A percentile compares a stretch with the other conserved stretches of the same genome.
phyloP scores from a whole-genome alignment of 2,888 invertebrate genomes.

The Pardosa pseudoannulata region DNA sequence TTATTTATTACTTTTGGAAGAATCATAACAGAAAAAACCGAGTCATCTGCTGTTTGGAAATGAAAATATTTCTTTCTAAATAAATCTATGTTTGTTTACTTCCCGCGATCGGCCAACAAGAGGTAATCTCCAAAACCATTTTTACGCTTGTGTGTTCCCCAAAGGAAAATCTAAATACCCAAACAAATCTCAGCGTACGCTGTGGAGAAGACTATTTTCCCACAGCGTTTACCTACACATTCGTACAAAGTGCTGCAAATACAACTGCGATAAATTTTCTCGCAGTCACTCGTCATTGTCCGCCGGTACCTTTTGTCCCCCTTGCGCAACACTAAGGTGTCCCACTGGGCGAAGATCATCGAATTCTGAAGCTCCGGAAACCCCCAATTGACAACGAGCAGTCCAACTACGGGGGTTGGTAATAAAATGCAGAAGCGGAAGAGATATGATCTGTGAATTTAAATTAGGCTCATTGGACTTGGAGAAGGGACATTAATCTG shows the following conservation, averaged over 20 bases:
- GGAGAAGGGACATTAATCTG: too few species aligned
- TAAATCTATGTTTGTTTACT: not conserved
- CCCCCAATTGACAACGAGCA: conserved; percentile 14
- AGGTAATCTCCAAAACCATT: not conserved
- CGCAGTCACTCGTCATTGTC: conserved; percentile 49
- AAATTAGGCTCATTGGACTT: too few species aligned
- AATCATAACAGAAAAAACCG: too few species aligned
- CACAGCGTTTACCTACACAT: conserved; percentile 36
- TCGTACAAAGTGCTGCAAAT: conserved; percentile 52
- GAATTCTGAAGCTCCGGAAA: conserved; percentile 56
- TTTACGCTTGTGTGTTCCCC: not conserved
- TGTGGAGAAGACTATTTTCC: not conserved
- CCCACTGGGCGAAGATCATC: conserved; percentile 59
- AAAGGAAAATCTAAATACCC: conserved; percentile 1
- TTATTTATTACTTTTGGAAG: too few species aligned
- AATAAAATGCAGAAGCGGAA: conserved; percentile 15
- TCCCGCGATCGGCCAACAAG: not conserved
- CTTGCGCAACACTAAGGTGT: conserved; percentile 52
- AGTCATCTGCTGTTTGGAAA: too few species aligned
- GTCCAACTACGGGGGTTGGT: not conserved
- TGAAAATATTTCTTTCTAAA: not conserved
- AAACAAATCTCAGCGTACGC: not conserved
- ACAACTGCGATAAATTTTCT: conserved; percentile 62
- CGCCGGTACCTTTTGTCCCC: conserved; percentile 37
- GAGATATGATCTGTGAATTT: too few species aligned